These are phyloP conservation scores for Salmo trutta DNA, from an alignment of 2,797 vertebrate genomes.

Conservation along the genomic window DNA sequence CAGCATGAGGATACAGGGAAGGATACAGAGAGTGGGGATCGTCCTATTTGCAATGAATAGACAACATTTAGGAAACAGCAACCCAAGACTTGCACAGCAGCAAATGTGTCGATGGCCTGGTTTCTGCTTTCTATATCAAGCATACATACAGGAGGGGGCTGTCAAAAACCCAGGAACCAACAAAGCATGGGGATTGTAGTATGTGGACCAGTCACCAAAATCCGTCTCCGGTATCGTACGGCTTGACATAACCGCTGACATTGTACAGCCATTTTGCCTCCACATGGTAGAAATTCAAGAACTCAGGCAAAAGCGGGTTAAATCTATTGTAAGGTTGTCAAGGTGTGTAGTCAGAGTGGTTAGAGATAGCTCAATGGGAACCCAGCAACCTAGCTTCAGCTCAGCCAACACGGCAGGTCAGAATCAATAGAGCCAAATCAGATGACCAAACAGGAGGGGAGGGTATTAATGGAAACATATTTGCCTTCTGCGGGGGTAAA, in stretches of 20 bases:
- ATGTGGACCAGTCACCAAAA: background rate
- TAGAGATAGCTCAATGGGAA: background rate
- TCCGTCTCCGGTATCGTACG: background rate
- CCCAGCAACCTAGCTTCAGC: background rate
- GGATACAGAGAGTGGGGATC: background rate
- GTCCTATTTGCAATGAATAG: background rate
- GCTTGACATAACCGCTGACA: background rate
- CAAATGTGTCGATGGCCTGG: background rate
- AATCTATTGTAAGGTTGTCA: background rate
- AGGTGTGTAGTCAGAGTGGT: background rate
- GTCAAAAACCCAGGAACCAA: background rate
- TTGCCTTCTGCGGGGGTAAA: background rate
- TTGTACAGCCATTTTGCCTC: background rate
- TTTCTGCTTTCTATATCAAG: background rate
- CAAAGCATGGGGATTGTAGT: background rate
- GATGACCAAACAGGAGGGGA: constrained; percentile 14
- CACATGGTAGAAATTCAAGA: background rate
- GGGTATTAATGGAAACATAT: constrained; percentile 1
- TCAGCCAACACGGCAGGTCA: constrained; percentile 5
- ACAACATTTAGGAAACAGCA: background rate
- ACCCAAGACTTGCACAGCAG: background rate
- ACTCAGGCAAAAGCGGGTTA: background rate
- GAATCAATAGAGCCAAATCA: constrained; percentile 30
- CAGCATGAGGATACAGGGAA: no score
- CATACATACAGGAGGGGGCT: background rate